phyloP scores from a whole-genome alignment of 1,140 invertebrate genomes.

The Grapholita molesta region DNA sequence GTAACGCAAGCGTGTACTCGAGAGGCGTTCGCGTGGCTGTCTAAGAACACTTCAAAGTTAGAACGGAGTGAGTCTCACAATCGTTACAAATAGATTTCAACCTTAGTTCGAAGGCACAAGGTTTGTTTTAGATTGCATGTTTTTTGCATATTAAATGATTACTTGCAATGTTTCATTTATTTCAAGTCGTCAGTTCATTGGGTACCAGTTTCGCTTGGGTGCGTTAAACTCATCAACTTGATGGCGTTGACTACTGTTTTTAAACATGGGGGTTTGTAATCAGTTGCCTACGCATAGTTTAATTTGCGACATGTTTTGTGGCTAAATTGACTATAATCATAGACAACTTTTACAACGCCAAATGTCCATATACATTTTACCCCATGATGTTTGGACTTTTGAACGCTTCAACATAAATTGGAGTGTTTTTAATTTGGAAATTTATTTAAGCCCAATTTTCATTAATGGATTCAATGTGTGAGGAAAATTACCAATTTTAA shows the following conservation, averaged over 20 bases:
- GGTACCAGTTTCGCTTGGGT: constrained; percentile 21
- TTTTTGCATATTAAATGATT: constrained; percentile 18
- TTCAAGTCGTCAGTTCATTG: constrained; percentile 15
- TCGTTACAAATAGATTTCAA: background rate
- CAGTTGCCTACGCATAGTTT: background rate
- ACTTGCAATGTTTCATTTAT: constrained; percentile 19
- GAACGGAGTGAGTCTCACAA: background rate
- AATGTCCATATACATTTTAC: too few relatives aligned
- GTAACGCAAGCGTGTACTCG: background rate
- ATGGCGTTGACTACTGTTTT: constrained; percentile 7
- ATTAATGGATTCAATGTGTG: too few relatives aligned
- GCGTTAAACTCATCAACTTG: constrained; percentile 19
- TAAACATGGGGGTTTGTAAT: background rate
- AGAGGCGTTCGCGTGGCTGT: constrained; percentile 18
- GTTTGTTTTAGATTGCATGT: background rate
- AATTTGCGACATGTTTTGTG: background rate
- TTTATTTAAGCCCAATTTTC: too few relatives aligned
- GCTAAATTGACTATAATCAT: too few relatives aligned
- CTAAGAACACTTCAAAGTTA: background rate
- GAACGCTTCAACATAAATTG: too few relatives aligned
- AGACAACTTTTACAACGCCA: too few relatives aligned
- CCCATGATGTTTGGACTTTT: too few relatives aligned
- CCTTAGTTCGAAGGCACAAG: background rate
- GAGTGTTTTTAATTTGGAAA: too few relatives aligned
- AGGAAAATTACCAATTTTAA: too few relatives aligned